Evolutionary conservation across 2,113 vertebrate species (phyloP), one percentile per base, ranked within the genome.

Genomic region (Spheniscus mendiculus): DNA sequence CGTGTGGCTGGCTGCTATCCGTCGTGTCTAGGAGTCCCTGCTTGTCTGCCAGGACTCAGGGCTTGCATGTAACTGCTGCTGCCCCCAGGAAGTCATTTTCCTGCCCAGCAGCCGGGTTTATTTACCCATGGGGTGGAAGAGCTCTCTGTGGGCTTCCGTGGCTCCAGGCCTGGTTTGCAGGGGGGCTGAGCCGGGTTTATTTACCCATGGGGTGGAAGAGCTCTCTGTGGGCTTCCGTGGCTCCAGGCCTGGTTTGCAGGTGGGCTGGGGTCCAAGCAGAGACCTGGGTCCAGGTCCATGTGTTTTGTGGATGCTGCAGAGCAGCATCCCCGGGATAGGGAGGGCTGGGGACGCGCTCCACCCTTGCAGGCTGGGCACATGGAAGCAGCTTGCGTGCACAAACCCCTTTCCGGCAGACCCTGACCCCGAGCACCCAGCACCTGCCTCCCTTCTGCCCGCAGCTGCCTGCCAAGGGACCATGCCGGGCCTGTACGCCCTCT

Each of bases 401-500:
- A 82, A 17, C 34, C 22, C 32, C 23, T 47, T 71, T n/a, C 26
- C 3, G 2, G 32, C 65, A 71, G 55, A 38, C 7, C 40, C 32
- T 0, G 0, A 29, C n/a, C 49, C 30, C 3, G 8, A 67, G 10
- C 36, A 27, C 21, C 56, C 80, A 74, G 45, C 0, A 0, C 15
- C 44, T 73, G 25, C 74, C 53, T 89, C 59, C 26, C 29, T 45
- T 95, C 50, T 92, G 59, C 82, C 59, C 5, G 1, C 89, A 95
- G 92, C 63, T 55, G 62, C 63, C 36, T 4, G 0, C 47, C 34
- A 49, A 79, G 89, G 83, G 92, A 98, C 96, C 87, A 99, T 99
- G 99, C 99, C 99, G 2, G 99, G 99, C 15, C 98, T 99, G 77
- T 99, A 99, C 36, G 97, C 98, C 89, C 98, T 99, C 87, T 98